A percentile compares a stretch with the other conserved stretches of the same genome.
Evolutionary conservation across 2,797 vertebrate genomes (phyloP).

Genomic region (Cheirogaleus major): DNA sequence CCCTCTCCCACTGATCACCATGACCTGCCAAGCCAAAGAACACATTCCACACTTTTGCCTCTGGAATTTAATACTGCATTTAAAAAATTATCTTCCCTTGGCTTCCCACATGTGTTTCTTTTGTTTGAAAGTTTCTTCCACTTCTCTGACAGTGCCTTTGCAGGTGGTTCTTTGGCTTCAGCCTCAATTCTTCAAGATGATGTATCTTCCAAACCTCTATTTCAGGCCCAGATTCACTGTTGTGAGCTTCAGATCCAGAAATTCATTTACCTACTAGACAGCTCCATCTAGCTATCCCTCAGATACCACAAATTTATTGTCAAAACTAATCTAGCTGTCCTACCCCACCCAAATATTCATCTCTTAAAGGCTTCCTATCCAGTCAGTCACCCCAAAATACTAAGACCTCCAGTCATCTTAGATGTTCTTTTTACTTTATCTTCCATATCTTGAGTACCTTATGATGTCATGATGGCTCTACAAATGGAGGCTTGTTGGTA

Average conservation of each 20-base stretch:
- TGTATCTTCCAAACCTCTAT: background rate
- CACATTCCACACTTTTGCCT: background rate
- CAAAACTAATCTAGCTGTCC: background rate
- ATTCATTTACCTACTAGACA: background rate
- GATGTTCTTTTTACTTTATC: background rate
- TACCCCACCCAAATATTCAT: background rate
- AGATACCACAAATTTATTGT: background rate
- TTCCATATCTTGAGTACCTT: background rate
- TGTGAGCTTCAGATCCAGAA: background rate
- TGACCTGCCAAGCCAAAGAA: background rate
- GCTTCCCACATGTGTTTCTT: background rate
- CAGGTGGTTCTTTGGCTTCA: background rate
- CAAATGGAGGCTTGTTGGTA: background rate
- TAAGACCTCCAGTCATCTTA: background rate
- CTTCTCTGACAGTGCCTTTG: background rate
- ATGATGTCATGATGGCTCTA: background rate
- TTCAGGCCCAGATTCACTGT: background rate
- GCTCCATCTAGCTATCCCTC: background rate
- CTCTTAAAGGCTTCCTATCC: background rate
- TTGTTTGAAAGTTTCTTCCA: background rate
- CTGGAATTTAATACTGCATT: background rate
- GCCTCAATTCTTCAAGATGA: background rate
- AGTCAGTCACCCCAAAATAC: background rate
- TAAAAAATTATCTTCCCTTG: conserved; percentile 14
- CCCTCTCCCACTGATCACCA: background rate